These are phyloP conservation scores for Psittacula cyanocephala DNA, from an alignment of 2,113 vertebrate genomes.

Conservation along the genomic window DNA sequence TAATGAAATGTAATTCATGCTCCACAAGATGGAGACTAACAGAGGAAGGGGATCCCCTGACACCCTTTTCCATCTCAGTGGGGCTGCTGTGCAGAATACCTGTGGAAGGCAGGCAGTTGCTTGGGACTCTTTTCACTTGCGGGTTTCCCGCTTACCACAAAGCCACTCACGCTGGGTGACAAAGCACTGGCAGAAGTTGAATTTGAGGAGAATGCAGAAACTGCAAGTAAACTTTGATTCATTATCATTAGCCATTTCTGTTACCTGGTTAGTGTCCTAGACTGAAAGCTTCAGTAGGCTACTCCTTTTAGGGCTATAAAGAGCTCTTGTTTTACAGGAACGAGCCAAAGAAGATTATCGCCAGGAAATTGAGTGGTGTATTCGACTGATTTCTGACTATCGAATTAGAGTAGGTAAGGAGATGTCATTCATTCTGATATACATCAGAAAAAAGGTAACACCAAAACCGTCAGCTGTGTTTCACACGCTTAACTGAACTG, in stretches of 20 bases:
- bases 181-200: background rate
- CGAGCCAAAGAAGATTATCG: slow-evolving; percentile 81
- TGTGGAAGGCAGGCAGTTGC: background rate
- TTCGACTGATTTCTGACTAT: slow-evolving; percentile 87
- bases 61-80: background rate
- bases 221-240: rapidly evolving
- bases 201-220: background rate
- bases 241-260: rapidly evolving
- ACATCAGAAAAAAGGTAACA: background rate
- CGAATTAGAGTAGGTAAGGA: slow-evolving; percentile 82
- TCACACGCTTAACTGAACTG: background rate
- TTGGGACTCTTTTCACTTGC: background rate
- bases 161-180: background rate
- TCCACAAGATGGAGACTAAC: background rate
- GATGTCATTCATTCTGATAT: background rate
- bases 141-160: background rate
- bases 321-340: slow-evolving; percentile 58
- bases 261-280: background rate
- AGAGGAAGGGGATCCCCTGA: background rate
- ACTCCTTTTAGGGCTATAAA: rapidly evolving
- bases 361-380: slow-evolving; percentile 81
- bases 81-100: background rate
- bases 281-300: rapidly evolving
- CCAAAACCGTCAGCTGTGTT: background rate
- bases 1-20: background rate